A percentile compares a stretch with the other conserved stretches of the same genome.
Evolutionary conservation across 2,797 vertebrate genomes (phyloP).

Genomic region (Hemitrygon akajei): DNA sequence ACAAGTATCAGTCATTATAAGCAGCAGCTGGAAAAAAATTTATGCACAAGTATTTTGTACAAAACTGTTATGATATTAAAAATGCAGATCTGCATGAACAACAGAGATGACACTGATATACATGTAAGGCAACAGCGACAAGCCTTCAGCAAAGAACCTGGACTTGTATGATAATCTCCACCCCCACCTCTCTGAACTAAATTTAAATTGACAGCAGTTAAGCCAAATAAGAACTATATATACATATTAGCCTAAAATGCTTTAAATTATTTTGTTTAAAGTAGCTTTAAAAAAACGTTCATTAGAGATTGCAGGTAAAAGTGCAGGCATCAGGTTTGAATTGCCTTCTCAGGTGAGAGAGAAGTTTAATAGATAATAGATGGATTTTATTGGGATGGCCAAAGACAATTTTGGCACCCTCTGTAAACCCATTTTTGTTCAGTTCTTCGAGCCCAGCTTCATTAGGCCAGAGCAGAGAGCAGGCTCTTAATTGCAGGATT

Average conservation of each 20-base stretch:
- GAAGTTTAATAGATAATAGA: neutral
- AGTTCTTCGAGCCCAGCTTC: neutral
- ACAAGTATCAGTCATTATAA: conserved; percentile 24
- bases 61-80: conserved; percentile 35
- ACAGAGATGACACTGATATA: conserved; percentile 32
- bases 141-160: conserved; percentile 14
- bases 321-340: neutral
- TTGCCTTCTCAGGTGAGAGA: neutral
- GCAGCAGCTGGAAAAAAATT: conserved; percentile 32
- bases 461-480: neutral
- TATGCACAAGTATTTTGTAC: conserved; percentile 35
- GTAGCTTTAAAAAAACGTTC: conserved; percentile 15
- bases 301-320: conserved; percentile 26
- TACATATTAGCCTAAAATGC: conserved; percentile 34
- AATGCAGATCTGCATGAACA: neutral
- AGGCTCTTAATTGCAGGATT: neutral
- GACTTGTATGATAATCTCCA: neutral
- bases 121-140: conserved; percentile 24
- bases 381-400: neutral
- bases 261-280: conserved; percentile 24
- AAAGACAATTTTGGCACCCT: neutral
- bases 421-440: neutral
- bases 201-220: conserved; percentile 24
- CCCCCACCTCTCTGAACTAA: neutral
- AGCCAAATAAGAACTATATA: conserved; percentile 35